Evolutionary conservation across 2,888 invertebrate genomes (phyloP), one percentile per base, ranked within the genome.

Genomic region (Caenorhabditis becei): DNA sequence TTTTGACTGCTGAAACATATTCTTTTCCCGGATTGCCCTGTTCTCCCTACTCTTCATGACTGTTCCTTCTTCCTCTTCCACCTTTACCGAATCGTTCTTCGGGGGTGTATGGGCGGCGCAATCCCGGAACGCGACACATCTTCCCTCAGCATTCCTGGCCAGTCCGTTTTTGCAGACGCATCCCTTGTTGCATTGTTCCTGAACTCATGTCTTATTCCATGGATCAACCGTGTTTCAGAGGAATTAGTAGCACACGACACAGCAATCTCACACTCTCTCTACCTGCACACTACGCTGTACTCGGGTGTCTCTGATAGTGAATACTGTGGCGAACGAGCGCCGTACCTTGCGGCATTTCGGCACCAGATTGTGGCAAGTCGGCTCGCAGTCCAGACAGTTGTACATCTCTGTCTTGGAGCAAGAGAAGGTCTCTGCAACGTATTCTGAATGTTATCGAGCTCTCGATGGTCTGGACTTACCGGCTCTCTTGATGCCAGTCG

Each of bases 331-430:
- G 32, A 59, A 77, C 7, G 28, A 32, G 24, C 58, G 51, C 47
- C 75, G 82, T 77, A 82, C 82, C 82, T 82, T 82, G 28, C 82
- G 82, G 53, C 82, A 82, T 78, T 82, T 82, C 24, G 82, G 82
- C 4, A 78, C 69, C 49, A 82, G 28, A 41, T 81, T 81, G 53
- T 82, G 67, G 49, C 82, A 82, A 4, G 82, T 82, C 47, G 82
- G 82, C 44, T 82, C 82, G 44, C 82, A 82, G 63, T 82, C 82
- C 47, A 82, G 32, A 49, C 82, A 82, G 10, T 61, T 63, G 61
- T 82, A 82, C 63, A 82, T 70, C 49, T 82, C 77, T n/a, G 59
- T 78, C 41, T 72, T 77, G 4, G 82, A 75, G 51, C 82, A 82
- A n/a, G 69, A 59, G 20, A 70, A 59, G 0, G 77, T 58, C 41